Percentiles rank a stretch among this genome's conserved stretches.
Evolutionary conservation across 2,797 vertebrate species (phyloP).

Genomic region (Pogoniulus pusillus): DNA sequence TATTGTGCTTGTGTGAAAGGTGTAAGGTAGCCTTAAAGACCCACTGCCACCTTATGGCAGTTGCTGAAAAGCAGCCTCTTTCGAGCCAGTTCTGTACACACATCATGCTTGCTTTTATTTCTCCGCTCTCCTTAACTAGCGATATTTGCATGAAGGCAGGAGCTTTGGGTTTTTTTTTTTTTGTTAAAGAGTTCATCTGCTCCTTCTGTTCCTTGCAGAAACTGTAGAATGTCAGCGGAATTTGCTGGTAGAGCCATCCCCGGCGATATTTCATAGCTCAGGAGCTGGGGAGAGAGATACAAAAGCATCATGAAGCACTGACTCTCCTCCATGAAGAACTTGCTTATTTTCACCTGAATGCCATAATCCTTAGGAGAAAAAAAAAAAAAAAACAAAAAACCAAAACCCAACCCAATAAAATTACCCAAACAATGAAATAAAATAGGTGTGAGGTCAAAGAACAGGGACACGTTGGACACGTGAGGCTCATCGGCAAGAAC

Average conservation of each 20-base stretch:
- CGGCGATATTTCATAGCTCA: not conserved
- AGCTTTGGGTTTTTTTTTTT: not conserved
- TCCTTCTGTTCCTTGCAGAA: constrained; percentile 18
- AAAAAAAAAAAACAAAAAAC: not conserved
- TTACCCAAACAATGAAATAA: not conserved
- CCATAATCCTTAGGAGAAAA: not conserved
- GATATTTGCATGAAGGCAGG: constrained; percentile 40
- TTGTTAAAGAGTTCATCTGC: constrained; percentile 21
- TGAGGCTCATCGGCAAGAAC: not conserved
- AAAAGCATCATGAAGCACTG: not conserved
- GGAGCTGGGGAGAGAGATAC: not conserved
- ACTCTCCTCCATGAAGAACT: not conserved
- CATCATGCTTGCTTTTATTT: not conserved
- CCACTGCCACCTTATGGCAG: constrained; percentile 65
- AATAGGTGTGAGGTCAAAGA: constrained; percentile 50
- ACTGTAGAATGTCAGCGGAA: not conserved
- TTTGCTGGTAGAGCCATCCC: not conserved
- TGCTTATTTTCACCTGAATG: not conserved
- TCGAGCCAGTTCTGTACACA: not conserved
- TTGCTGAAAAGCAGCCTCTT: constrained; percentile 43
- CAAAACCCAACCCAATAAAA: too few species aligned
- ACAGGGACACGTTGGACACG: not conserved
- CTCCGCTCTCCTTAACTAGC: not conserved
- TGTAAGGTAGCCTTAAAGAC: constrained; percentile 61
- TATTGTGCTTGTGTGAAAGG: constrained; percentile 53